Conservation (phyloP, 37 sponge, comb jelly and placozoan genomes). For the Bolinopsis microptera region DNA sequence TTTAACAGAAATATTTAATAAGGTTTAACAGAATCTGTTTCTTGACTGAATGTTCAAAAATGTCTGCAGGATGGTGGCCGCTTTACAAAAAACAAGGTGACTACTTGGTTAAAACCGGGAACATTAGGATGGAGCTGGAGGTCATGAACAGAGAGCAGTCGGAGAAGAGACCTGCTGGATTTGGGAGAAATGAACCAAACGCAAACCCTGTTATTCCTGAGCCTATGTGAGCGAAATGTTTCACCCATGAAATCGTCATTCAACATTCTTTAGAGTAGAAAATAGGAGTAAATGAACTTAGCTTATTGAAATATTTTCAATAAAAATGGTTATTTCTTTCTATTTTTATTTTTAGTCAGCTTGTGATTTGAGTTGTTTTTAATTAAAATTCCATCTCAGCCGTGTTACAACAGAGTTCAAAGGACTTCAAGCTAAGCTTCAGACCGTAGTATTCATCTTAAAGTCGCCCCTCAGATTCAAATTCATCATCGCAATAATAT, state of each 20-base stretch:
- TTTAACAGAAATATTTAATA: too few relatives aligned
- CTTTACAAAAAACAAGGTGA: slow-evolving; percentile 24
- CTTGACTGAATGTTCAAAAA: too few relatives aligned
- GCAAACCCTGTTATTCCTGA: neutral
- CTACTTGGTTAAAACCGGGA: slow-evolving; percentile 27
- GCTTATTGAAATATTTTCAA: too few relatives aligned
- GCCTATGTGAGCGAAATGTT: neutral
- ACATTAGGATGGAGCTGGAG: neutral
- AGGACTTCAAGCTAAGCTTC: neutral
- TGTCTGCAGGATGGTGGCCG: neutral
- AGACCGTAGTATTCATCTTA: neutral
- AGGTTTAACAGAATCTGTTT: too few relatives aligned
- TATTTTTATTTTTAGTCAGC: too few relatives aligned
- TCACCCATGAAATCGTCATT: too few relatives aligned
- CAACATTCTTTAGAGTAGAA: too few relatives aligned
- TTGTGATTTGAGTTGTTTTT: too few relatives aligned
- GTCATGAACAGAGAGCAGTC: slow-evolving; percentile 12
- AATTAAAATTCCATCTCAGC: too few relatives aligned
- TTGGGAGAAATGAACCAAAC: slow-evolving; percentile 20
- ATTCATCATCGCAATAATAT: neutral
- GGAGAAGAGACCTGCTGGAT: slow-evolving; percentile 40
- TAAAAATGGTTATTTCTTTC: too few relatives aligned
- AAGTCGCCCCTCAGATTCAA: slow-evolving; percentile 5
- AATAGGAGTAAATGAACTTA: too few relatives aligned
- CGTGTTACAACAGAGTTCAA: neutral